Evolutionary conservation across 1,140 invertebrate species (phyloP), one percentile per base, ranked within the genome.

Genomic region (Euura saliciscinereae): DNA sequence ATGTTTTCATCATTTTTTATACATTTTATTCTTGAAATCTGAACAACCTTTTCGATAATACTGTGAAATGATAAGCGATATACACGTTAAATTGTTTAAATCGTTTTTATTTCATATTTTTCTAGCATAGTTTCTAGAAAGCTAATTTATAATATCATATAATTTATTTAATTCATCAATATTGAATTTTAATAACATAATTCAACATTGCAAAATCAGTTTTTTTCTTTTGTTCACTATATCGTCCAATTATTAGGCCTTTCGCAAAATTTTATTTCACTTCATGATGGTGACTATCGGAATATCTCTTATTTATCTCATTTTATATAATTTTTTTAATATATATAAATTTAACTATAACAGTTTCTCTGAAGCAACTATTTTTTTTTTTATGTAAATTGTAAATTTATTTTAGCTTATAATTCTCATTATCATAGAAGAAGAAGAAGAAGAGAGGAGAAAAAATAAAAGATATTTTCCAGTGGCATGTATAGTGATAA

Each of bases 1-100:
- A 59, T 59, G 8, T 59, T 59, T 59, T 59, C 8, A 11, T 59
- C 13, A n/a, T 59, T 59, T 59, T 59, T 59, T 59, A 59, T 11
- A 59, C 13, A 2, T 59, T 59, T 59, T 59, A 11, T 6, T 3
- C 3, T 59, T 59, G 10, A 59, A 59, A 59, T 59, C 2, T 59
- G 51, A 67, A 67, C 66, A 67, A 67, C 66, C 66, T 67, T 11
- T 67, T 28, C 28, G 43, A 28, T 67, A 67, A 67, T 67, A 67
- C 66, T 67, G 66, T 67, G 10, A 67, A 67, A 42, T 6, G 42
- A 67, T 44, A 28, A 11, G 66, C 66, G 42, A 11, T 42, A 59
- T 59, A n/a, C 51, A 59, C 13, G 13, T 11, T 59, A n/a, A n/a
- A 59, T 59, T 59, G 13, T 59, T 28, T 59, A 6, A 3, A 8